Evolutionary conservation across 2,113 vertebrate species (phyloP).

Genomic region (Paraplagusia blochii): DNA sequence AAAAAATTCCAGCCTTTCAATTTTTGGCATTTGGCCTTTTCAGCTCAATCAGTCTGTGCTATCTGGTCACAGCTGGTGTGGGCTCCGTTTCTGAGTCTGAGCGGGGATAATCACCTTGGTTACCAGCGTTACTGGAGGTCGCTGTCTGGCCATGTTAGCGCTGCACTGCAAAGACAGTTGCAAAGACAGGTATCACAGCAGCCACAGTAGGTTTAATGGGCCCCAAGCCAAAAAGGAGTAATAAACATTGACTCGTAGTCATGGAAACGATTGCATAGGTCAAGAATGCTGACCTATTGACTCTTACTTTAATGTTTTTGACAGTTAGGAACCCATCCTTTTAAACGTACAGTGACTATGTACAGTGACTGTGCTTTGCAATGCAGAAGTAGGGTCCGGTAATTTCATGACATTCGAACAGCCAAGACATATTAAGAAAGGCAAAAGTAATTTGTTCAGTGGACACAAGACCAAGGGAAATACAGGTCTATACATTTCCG

Average conservation of each 20-base stretch:
- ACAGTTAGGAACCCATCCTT: slow-evolving; percentile 2
- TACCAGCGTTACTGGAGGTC: slow-evolving; percentile 55
- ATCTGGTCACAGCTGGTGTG: slow-evolving; percentile 56
- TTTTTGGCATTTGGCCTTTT: slow-evolving; percentile 66
- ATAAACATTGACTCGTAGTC: slow-evolving; percentile 61
- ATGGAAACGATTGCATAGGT: slow-evolving; percentile 69
- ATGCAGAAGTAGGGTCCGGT: no score
- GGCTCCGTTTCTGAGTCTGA: slow-evolving; percentile 42
- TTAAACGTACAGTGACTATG: no score
- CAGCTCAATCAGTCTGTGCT: slow-evolving; percentile 63
- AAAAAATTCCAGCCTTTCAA: slow-evolving; percentile 52
- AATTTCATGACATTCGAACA: slow-evolving; percentile 47
- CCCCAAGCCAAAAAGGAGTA: slow-evolving; percentile 40
- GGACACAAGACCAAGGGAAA: slow-evolving; percentile 37
- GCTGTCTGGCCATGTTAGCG: slow-evolving; percentile 57
- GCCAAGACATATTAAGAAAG: slow-evolving; percentile 47
- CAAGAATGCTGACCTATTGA: slow-evolving; percentile 59
- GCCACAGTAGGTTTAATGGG: slow-evolving; percentile 62
- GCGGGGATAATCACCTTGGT: slow-evolving; percentile 67
- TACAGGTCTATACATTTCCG: slow-evolving; percentile 3
- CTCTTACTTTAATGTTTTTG: slow-evolving; percentile 28
- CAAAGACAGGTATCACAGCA: slow-evolving; percentile 63
- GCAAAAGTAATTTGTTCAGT: slow-evolving; percentile 59
- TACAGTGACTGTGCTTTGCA: no score
- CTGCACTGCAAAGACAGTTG: slow-evolving; percentile 39